Conservation (phyloP, 2,888 invertebrate genomes). For the Brachyptera putata region DNA sequence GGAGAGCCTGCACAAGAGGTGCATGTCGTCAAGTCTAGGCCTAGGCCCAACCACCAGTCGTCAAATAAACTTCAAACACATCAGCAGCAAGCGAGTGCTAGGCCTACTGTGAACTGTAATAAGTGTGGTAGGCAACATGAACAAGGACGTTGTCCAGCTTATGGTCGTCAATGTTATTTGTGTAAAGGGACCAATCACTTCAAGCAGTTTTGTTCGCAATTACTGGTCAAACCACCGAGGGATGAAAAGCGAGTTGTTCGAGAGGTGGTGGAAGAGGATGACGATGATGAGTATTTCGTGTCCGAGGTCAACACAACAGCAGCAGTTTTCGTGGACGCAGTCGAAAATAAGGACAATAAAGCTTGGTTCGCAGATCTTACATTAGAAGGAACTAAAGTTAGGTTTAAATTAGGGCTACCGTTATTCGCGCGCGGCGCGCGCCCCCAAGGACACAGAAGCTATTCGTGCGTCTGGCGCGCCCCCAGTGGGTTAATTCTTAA, state of each 20-base stretch:
- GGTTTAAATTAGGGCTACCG: slow-evolving; percentile 3
- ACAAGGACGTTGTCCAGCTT: not conserved
- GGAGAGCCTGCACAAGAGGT: not conserved
- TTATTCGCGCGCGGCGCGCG: too few species aligned
- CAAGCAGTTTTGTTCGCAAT: not conserved
- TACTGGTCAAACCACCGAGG: not conserved
- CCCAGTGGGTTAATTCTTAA: too few species aligned
- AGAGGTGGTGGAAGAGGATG: slow-evolving; percentile 1
- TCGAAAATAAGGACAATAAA: not conserved
- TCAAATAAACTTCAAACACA: too few species aligned
- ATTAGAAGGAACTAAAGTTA: not conserved
- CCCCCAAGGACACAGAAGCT: too few species aligned
- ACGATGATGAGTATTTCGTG: not conserved
- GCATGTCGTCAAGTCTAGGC: too few species aligned
- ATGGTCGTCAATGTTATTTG: not conserved
- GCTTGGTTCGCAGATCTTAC: not conserved
- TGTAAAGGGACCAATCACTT: not conserved
- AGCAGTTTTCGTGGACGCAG: not conserved
- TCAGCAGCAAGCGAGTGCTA: too few species aligned
- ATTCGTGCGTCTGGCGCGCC: too few species aligned
- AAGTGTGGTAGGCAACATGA: not conserved
- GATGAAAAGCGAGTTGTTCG: not conserved
- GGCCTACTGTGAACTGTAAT: not conserved
- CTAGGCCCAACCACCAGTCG: too few species aligned
- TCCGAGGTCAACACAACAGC: not conserved